Evolutionary conservation across 1,140 invertebrate genomes (phyloP), one percentile per base, ranked within the genome.

Genomic region (Holotrichia oblita): DNA sequence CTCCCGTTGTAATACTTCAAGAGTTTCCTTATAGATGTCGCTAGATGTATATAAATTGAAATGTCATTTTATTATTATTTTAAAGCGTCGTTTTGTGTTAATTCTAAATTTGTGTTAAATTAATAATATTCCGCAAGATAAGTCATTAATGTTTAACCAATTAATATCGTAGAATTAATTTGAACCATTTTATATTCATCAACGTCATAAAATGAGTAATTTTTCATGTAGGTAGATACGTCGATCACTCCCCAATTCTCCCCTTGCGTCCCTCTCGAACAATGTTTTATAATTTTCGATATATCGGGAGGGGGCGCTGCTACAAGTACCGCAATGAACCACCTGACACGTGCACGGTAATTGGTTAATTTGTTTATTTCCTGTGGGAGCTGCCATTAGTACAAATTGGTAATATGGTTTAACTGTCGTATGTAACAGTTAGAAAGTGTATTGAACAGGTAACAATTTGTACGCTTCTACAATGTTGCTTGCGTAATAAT

Each of bases 331-430:
- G 44, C 44, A 10, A 12, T 14, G 3, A 14, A 48, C 44, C 44
- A 48, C 44, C 44, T 48, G 44, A 48, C 44, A 48, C 44, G 44
- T 48, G 44, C 44, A 48, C 44, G n/a, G n/a, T n/a, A n/a, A n/a
- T n/a, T n/a, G n/a, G n/a, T n/a, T n/a, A n/a, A n/a, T n/a, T n/a
- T n/a, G 44, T 48, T 48, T 48, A 48, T 48, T 48, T 48, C 44
- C 44, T 48, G 44, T 2, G 44, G 44, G 44, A 48, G n/a, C 44
- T 2, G 44, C 44, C 44, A 48, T 48, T 48, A 48, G n/a, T 48
- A 10, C 4, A 10, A 41, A 10, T 41, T 12, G 4, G n/a, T n/a
- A n/a, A n/a, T n/a, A n/a, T n/a, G n/a, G n/a, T n/a, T n/a, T n/a
- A n/a, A n/a, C n/a, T n/a, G n/a, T n/a, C n/a, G n/a, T n/a, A n/a